These are phyloP conservation scores for Tenrec ecaudatus DNA, from an alignment of 2,113 vertebrate genomes.

Conservation along the genomic window DNA sequence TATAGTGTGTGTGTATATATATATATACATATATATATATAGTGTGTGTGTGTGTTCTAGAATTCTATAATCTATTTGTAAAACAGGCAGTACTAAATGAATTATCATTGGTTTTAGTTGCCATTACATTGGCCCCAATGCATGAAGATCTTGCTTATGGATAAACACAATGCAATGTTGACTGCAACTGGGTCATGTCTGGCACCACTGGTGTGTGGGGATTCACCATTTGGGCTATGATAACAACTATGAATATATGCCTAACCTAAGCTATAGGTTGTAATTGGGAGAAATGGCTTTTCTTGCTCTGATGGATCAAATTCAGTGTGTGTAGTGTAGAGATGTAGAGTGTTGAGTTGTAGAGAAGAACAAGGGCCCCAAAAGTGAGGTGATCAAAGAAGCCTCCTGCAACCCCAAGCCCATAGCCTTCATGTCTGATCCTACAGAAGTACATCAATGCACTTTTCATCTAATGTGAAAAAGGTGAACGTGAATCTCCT, in stretches of 20 bases:
- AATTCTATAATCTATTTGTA: neutral
- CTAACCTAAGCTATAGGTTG: neutral
- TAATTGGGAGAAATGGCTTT: neutral
- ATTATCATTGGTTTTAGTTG: too few relatives aligned
- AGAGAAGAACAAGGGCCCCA: neutral
- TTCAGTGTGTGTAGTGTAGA: neutral
- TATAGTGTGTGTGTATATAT: too few relatives aligned
- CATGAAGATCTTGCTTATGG: too few relatives aligned
- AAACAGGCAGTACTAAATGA: neutral
- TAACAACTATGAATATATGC: too few relatives aligned
- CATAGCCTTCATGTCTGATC: neutral
- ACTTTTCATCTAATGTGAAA: neutral
- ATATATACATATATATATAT: too few relatives aligned
- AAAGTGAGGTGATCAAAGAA: neutral
- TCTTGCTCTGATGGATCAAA: neutral
- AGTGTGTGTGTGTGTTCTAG: neutral
- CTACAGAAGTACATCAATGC: neutral
- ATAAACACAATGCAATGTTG: too few relatives aligned
- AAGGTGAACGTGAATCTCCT: neutral
- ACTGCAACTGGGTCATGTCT: too few relatives aligned
- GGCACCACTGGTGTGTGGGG: too few relatives aligned
- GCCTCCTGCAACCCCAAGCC: neutral
- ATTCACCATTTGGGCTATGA: neutral
- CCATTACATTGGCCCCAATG: too few relatives aligned
- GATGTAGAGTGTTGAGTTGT: neutral